Evolutionary conservation across 2,113 vertebrate species (phyloP), one percentile per base, ranked within the genome.

Genomic region (Cricetomys ansorgei): DNA sequence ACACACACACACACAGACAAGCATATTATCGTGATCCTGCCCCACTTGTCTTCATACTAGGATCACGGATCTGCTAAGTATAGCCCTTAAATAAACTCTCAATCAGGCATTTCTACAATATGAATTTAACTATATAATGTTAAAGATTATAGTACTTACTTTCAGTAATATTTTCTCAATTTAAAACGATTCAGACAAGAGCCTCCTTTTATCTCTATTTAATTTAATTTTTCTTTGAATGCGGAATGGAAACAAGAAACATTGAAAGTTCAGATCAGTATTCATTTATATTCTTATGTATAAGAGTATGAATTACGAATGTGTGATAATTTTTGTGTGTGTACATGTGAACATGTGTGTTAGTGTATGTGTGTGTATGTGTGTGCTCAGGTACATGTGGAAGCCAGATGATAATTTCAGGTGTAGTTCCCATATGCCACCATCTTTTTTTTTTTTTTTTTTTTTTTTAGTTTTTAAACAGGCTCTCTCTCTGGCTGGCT

Each of bases 151-250:
- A 21, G 86, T 87, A 79, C 1, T 34, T 64, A 64, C 43, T 64
- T 7, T 88, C 55, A 76, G 48, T 27, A 84, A 79, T 17, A 13
- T 95, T 77, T 34, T 53, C 21, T 88, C 11, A 84, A 34, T 64
- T 95, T 76, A 45, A 62, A 95, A 91, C 73, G 29, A 86, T 89
- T 89, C 59, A 77, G 59, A 62, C 76, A 7, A 53, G 27, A 80
- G 16, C 37, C 23, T 96, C 15, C 11, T 48, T 70, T 87, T 50
- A 21, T 53, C 3, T 85, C 5, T 89, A 40, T 57, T 43, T 93
- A 34, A 25, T 73, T 73, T 57, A 2, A 7, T 73, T 92, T 94
- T 88, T 77, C 29, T 92, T 89, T 86, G 29, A 48, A 43, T 64
- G n/a, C 19, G 94, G 17, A 88, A 94, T 90, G 29, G 40, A 88